Evolutionary conservation across 1,140 invertebrate species (phyloP).

Genomic region (Drosophila pachea): DNA sequence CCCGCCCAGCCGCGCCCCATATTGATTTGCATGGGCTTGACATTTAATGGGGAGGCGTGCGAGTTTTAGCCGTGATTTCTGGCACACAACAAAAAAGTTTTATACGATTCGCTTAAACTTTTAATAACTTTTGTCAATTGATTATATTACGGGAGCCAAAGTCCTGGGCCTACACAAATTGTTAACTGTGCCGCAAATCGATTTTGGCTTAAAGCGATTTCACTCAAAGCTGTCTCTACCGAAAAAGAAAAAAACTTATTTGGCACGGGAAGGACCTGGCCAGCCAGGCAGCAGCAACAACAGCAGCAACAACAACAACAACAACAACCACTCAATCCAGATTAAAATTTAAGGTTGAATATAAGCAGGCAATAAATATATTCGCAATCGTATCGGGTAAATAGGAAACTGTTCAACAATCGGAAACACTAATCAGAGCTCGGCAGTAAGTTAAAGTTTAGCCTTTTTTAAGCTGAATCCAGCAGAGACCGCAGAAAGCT

Average conservation of each 20-base stretch:
- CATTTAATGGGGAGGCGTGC: constrained; percentile 53
- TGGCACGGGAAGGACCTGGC: background rate
- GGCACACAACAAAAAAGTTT: constrained; percentile 50
- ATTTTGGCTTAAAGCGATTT: constrained; percentile 41
- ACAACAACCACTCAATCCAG: too few relatives aligned
- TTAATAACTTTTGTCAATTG: constrained; percentile 77
- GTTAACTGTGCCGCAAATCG: constrained; percentile 26
- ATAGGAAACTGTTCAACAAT: too few relatives aligned
- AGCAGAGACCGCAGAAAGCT: background rate
- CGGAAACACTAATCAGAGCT: too few relatives aligned
- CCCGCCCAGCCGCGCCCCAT: constrained; percentile 17
- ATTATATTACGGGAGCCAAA: constrained; percentile 47
- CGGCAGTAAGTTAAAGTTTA: background rate
- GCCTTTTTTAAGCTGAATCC: background rate
- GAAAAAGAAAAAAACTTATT: background rate
- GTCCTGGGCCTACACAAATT: constrained; percentile 9
- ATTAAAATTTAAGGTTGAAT: too few relatives aligned
- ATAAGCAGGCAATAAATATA: background rate
- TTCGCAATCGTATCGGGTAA: too few relatives aligned
- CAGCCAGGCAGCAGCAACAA: too few relatives aligned
- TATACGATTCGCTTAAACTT: constrained; percentile 56
- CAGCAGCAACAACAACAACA: too few relatives aligned
- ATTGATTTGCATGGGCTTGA: constrained; percentile 64
- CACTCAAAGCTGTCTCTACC: constrained; percentile 3
- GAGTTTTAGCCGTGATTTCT: constrained; percentile 60